Evolutionary conservation across 2,888 invertebrate species (phyloP).

Genomic region (Neoaliturus tenellus): DNA sequence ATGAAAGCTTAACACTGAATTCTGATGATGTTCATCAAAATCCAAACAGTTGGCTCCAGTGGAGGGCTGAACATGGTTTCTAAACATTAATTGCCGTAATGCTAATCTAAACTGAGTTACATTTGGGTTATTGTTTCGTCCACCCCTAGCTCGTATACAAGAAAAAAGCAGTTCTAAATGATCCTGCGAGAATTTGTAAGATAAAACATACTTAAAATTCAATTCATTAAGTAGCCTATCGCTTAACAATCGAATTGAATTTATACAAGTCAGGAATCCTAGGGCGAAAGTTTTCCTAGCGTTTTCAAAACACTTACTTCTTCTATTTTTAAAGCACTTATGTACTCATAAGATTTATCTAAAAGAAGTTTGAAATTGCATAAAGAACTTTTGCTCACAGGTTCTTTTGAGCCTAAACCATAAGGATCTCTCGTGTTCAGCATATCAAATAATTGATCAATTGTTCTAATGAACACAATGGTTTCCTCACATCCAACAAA

Average conservation of each 20-base stretch:
- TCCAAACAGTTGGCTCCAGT: not conserved
- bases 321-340: not conserved
- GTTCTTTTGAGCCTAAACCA: conserved; percentile 32
- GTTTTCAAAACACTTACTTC: not conserved
- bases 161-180: conserved; percentile 15
- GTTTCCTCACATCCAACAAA: conserved; percentile 42
- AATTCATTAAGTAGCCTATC: conserved; percentile 14
- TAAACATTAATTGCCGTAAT: not conserved
- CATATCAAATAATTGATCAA: conserved; percentile 52
- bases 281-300: not conserved
- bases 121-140: not conserved
- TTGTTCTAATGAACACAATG: conserved; percentile 40
- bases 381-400: not conserved
- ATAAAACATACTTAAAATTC: not conserved
- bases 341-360: not conserved
- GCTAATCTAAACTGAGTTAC: not conserved
- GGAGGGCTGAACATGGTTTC: not conserved
- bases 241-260: not conserved
- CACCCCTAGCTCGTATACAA: conserved; percentile 4
- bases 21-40: not conserved
- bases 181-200: not conserved
- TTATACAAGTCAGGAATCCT: conserved; percentile 24
- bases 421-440: conserved; percentile 30
- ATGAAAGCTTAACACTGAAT: not conserved
- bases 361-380: not conserved